Conservation (phyloP, 2,113 vertebrate species). For the Thunnus thynnus region DNA sequence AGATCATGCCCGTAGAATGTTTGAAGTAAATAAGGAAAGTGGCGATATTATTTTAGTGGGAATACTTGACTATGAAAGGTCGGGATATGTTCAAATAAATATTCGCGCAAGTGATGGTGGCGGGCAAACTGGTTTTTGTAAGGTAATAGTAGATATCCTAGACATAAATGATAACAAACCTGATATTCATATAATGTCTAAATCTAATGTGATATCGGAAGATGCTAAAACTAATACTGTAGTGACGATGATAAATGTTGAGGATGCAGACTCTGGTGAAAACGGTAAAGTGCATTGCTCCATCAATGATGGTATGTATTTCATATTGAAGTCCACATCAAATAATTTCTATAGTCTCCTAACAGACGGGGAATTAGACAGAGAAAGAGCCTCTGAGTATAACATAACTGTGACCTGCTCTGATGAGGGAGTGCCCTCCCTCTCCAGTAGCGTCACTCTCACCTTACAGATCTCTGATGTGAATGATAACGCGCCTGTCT, state of each 20-base stretch:
- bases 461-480: no score
- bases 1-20: slow-evolving; percentile 61
- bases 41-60: slow-evolving; percentile 79
- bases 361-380: slow-evolving; percentile 10
- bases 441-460: no score
- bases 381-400: no score
- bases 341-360: slow-evolving; percentile 74
- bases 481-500: no score
- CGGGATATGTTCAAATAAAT: slow-evolving; percentile 72
- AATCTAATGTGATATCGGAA: slow-evolving; percentile 71
- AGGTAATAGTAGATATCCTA: slow-evolving; percentile 81
- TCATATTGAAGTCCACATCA: slow-evolving; percentile 68
- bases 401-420: no score
- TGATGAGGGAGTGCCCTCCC: no score
- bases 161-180: slow-evolving; percentile 86
- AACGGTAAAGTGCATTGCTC: slow-evolving; percentile 66
- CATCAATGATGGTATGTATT: slow-evolving; percentile 49
- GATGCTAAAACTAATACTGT: slow-evolving; percentile 56
- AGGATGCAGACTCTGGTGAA: slow-evolving; percentile 67
- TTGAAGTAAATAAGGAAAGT: slow-evolving; percentile 73
- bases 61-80: slow-evolving; percentile 84
- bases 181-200: slow-evolving; percentile 76
- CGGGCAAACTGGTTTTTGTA: slow-evolving; percentile 72
- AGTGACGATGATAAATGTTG: slow-evolving; percentile 71
- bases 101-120: slow-evolving; percentile 85